Evolutionary conservation across 2,888 invertebrate species (phyloP).

Genomic region (Hofmannophila pseudospretella): DNA sequence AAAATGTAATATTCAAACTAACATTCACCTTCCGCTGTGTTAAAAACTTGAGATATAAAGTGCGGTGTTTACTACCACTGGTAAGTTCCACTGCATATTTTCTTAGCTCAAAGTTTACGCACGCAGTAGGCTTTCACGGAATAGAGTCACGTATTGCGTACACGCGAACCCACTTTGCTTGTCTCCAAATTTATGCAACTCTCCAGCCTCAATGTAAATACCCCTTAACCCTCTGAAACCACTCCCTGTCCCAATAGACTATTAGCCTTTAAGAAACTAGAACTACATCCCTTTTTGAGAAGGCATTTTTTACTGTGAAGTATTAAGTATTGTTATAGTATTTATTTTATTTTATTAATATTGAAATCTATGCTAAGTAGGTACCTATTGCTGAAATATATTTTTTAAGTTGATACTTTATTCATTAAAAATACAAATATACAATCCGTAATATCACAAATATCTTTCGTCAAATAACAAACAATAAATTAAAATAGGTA

Average conservation of each 20-base stretch:
- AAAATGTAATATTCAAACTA: too few species aligned
- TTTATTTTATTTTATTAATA: too few species aligned
- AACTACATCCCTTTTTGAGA: background rate
- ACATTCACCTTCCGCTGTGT: too few species aligned
- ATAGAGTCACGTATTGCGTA: slow-evolving; percentile 56
- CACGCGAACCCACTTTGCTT: slow-evolving; percentile 62
- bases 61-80: background rate
- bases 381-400: too few species aligned
- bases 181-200: slow-evolving; percentile 62
- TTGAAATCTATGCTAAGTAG: too few species aligned
- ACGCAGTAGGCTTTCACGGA: slow-evolving; percentile 31
- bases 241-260: slow-evolving; percentile 9
- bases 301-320: background rate
- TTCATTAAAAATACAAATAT: too few species aligned
- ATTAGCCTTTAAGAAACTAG: background rate
- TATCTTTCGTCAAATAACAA: too few species aligned
- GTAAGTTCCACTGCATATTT: slow-evolving; percentile 6
- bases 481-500: too few species aligned
- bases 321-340: too few species aligned
- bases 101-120: slow-evolving; percentile 6
- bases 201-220: slow-evolving; percentile 19
- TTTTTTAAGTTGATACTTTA: too few species aligned
- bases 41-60: too few species aligned
- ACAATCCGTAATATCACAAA: too few species aligned
- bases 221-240: slow-evolving; percentile 9